Evolutionary conservation across 2,888 invertebrate genomes (phyloP), one percentile per base, ranked within the genome.

Genomic region (Apodemia duryi): DNA sequence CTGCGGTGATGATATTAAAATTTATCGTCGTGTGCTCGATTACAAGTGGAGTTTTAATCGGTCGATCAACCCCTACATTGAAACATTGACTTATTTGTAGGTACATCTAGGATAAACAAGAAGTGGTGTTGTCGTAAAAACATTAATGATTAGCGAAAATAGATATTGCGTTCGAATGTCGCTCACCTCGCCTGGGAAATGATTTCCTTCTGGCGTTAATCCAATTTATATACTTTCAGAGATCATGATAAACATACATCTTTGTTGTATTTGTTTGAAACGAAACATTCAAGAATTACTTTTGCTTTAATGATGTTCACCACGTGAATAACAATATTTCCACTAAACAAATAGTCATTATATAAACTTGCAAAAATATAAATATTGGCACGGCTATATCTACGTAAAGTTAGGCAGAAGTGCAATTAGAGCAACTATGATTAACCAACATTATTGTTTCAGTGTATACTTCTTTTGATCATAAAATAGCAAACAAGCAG

Each of bases 121-220:
- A 29, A 57, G 32, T 57, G 32, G 32, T 57, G 32, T 60, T 32
- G 49, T 51, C 49, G 35, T 60, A 60, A 60, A 60, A 60, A 60
- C 57, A 60, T 79, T 84, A 85, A 84, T 84, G 82, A 81, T 78
- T 75, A 72, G 78, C 82, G 67, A 81, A 89, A 88, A 89, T 88
- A 88, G 86, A 81, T 82, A 79, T 80, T 81, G 78, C 77, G 77
- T 77, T 73, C 72, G 75, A 82, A 84, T 86, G 89, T 88, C 88
- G 84, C 87, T 88, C 84, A 88, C 84, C 88, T 86, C 82, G 77
- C 73, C 73, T 73, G 73, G 75, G 76, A 80, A 77, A 81, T 79
- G 77, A 79, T 83, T 80, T 80, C 78, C 76, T 79, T 80, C 85
- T 91, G 90, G 90, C 85, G 60, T 66, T 38, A 63, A 63, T 83